phyloP scores from a whole-genome alignment of 2,113 vertebrate genomes.

The Panthera tigris region DNA sequence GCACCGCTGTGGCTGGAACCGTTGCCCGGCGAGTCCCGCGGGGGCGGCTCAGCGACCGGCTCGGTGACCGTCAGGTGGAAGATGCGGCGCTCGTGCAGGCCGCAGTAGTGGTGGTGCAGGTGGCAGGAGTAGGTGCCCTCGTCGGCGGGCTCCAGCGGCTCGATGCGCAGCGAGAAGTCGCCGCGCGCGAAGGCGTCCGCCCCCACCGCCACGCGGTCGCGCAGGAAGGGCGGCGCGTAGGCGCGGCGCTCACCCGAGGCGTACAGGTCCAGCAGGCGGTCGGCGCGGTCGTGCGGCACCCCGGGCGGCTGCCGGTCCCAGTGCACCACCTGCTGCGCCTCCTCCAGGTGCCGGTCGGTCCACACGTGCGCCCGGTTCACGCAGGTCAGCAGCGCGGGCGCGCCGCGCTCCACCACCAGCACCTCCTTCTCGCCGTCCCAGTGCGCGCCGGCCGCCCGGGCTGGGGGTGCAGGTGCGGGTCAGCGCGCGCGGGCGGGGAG shows the following conservation, averaged over 20 bases:
- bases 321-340: constrained; percentile 96
- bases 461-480: constrained; percentile 72
- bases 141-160: constrained; percentile 86
- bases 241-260: constrained; percentile 94
- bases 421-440: constrained; percentile 97
- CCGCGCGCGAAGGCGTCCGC: constrained; percentile 89
- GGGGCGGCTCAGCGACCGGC: constrained; percentile 25
- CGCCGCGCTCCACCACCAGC: constrained; percentile 85
- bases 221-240: constrained; percentile 91
- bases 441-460: constrained; percentile 80
- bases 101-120: constrained; percentile 98
- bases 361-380: constrained; percentile 91
- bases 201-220: constrained; percentile 91
- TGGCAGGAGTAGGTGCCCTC: constrained; percentile 96
- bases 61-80: constrained; percentile 88
- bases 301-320: constrained; percentile 95
- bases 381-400: constrained; percentile 89
- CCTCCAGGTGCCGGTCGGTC: constrained; percentile 91
- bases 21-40: constrained; percentile 74
- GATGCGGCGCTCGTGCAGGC: constrained; percentile 93
- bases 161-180: constrained; percentile 91
- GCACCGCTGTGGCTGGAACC: constrained; percentile 78
- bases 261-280: constrained; percentile 95
- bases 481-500: neutral
- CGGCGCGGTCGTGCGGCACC: constrained; percentile 91